These are phyloP conservation scores for Melinaea menophilus DNA, from an alignment of 2,888 invertebrate species.

Conservation along the genomic window DNA sequence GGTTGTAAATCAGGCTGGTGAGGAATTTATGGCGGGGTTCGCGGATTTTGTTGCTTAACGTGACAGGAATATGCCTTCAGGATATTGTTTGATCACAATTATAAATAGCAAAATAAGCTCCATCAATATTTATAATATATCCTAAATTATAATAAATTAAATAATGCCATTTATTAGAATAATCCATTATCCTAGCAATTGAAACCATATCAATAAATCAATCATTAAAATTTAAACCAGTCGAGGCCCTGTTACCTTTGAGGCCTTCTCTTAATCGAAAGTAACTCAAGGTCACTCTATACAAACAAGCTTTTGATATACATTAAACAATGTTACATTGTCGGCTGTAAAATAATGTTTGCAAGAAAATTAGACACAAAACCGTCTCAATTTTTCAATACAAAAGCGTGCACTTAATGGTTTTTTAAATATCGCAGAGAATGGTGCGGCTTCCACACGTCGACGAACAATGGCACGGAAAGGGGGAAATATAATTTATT, in stretches of 20 bases:
- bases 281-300: too few species aligned
- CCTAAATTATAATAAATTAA: too few species aligned
- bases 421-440: conserved; percentile 74
- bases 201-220: too few species aligned
- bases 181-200: too few species aligned
- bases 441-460: conserved; percentile 71
- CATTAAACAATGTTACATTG: conserved; percentile 9
- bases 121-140: not conserved
- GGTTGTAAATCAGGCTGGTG: conserved; percentile 71
- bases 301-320: too few species aligned
- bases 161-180: too few species aligned
- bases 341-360: conserved; percentile 16
- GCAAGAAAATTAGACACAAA: conserved; percentile 34
- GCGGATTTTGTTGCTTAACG: conserved; percentile 51
- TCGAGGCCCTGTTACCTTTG: too few species aligned
- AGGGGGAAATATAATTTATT: conserved; percentile 77
- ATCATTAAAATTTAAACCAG: too few species aligned
- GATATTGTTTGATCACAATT: conserved; percentile 28
- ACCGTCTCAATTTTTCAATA: conserved; percentile 47
- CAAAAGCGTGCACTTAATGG: conserved; percentile 74
- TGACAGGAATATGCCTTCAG: conserved; percentile 40
- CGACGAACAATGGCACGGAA: conserved; percentile 68
- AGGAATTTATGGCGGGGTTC: conserved; percentile 60
- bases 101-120: not conserved
- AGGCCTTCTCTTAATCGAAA: too few species aligned